Conservation (phyloP, 2,113 vertebrate species). For the Anguilla japonica region DNA sequence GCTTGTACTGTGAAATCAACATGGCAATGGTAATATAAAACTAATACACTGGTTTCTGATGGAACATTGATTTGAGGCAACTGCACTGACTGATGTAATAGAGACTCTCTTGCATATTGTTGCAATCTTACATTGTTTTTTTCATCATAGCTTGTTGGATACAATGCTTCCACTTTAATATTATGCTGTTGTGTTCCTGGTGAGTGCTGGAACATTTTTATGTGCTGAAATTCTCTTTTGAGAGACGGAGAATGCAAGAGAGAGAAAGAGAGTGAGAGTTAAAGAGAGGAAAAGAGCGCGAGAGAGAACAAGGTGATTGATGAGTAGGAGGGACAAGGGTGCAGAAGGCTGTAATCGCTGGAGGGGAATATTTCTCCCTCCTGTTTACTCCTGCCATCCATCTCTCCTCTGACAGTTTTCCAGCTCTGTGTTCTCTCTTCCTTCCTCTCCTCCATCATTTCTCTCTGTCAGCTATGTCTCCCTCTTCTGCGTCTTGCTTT, state of each 20-base stretch:
- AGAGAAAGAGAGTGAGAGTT: background rate
- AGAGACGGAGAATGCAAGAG: background rate
- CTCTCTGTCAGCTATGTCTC: background rate
- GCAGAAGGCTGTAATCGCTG: conserved; percentile 2
- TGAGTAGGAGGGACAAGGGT: conserved; percentile 15
- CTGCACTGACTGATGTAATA: background rate
- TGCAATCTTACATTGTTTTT: background rate
- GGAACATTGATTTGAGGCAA: background rate
- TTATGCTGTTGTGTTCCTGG: background rate
- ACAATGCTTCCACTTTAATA: background rate
- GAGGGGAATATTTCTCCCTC: conserved; percentile 2
- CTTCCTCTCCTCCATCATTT: background rate
- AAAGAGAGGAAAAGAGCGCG: background rate
- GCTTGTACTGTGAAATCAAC: too few species aligned
- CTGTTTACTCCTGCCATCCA: background rate
- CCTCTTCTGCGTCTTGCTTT: background rate
- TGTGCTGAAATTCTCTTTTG: background rate
- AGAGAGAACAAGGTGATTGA: conserved; percentile 10
- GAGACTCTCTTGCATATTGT: background rate
- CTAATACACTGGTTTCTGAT: background rate
- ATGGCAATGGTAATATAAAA: background rate
- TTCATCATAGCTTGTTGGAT: background rate
- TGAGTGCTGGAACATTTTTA: background rate
- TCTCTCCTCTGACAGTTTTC: conserved; percentile 8
- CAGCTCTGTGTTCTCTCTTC: background rate